Conservation (phyloP, 2,113 vertebrate species). For the Ciconia maguari region DNA sequence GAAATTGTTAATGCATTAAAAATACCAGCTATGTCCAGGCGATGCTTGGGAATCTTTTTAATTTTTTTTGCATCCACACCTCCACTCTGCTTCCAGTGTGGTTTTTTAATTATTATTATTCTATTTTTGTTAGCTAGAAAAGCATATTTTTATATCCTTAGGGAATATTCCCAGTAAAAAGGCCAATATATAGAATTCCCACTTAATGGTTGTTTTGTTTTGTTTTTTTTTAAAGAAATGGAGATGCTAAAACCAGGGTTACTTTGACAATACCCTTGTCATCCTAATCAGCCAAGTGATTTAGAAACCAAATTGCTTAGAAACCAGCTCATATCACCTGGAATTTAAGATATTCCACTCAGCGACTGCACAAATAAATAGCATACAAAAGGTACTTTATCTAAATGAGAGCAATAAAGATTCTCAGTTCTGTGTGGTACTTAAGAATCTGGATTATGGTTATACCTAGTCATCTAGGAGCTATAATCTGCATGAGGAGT, state of each 20-base stretch:
- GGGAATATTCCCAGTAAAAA: not conserved
- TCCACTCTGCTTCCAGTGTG: not conserved
- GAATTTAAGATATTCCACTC: not conserved
- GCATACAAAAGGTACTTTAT: not conserved
- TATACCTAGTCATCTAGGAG: not conserved
- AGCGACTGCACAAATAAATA: not conserved
- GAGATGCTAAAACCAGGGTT: not conserved
- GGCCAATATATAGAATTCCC: not conserved
- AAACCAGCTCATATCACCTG: not conserved
- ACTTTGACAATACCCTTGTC: not conserved
- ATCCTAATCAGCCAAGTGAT: not conserved
- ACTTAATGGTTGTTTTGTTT: too few relatives aligned
- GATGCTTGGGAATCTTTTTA: not conserved
- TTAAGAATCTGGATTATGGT: not conserved
- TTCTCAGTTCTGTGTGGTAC: not conserved
- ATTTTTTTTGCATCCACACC: not conserved
- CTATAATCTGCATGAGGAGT: not conserved
- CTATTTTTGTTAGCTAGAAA: not conserved
- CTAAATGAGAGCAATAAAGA: not conserved
- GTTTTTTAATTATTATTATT: not conserved
- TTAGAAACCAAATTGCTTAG: not conserved
- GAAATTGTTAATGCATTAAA: not conserved
- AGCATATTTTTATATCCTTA: not conserved
- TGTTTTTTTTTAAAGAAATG: not conserved
- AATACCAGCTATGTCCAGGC: not conserved